Base-by-base conservation (phyloP, 2,888 invertebrate species). In the Koerneria pararmatus region DNA sequence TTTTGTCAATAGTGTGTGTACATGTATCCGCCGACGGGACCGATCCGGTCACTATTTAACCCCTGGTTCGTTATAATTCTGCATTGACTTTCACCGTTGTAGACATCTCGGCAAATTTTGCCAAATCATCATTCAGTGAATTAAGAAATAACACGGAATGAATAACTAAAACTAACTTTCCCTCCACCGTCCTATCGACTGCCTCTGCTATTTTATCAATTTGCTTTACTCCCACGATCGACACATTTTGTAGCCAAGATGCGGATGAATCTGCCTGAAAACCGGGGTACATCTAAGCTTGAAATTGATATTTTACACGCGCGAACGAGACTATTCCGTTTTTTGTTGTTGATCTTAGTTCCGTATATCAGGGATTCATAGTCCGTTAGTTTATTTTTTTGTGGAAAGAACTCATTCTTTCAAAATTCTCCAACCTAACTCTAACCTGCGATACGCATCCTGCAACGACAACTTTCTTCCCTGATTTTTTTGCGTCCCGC, bases 171-270 rank as follows among this genome's bases (percentile, higher is more conserved):
- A 51, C 29, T 15, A 3, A 51, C 24, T 15, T 27, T 53, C 15
- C 29, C 15, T 11, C 11, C 29, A 15, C 29, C 5, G 15, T 15
- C 58, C 58, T 48, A 24, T 27, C 51, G 22, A 58, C 58, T 11
- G 58, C 66, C 86, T 97, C 95, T 0, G 95, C 91, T 1, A 98
- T 92, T 69, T 95, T 87, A 84, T 98, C 95, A 69, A 98, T 97
- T 86, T 98, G 97, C 80, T 97, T 95, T 0, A 97, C 95, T 0
- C 97, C 97, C n/a, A 98, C 90, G 1, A 95, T 88, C 76, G 95
- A 95, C 8, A 95, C 86, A 0, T 92, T 91, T 78, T 85, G 84
- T 41, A 71, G 74, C 76, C 77, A 83, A 1, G 75, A 69, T 46
- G 86, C 80, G 65, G 84, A 84, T 5, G 86, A 87, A 41, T 86